Conservation (phyloP, 2,113 vertebrate genomes). For the Panthera leo region DNA sequence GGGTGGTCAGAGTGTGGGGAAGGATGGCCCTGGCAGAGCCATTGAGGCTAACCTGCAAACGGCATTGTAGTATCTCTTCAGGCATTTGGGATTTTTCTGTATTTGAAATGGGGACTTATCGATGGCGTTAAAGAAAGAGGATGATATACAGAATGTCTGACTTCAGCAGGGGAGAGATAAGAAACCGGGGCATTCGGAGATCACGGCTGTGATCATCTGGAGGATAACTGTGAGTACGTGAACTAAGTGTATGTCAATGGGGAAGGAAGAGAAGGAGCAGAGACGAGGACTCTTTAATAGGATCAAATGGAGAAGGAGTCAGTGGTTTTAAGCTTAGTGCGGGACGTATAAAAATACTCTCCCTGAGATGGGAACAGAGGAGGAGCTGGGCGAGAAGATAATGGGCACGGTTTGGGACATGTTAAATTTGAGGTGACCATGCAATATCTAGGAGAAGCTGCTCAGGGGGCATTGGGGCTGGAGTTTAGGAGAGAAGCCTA, state of each 20-base stretch:
- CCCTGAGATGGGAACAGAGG: not conserved
- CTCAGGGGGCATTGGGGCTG: not conserved
- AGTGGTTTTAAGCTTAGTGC: not conserved
- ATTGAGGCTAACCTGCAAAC: not conserved
- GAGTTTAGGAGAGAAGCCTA: not conserved
- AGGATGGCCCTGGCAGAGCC: not conserved
- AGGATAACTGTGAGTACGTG: not conserved
- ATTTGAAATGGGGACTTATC: not conserved
- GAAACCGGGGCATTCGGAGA: not conserved
- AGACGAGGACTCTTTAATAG: not conserved
- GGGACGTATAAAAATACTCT: not conserved
- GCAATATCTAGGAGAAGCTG: not conserved
- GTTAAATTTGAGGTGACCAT: not conserved
- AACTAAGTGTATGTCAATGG: fast-evolving
- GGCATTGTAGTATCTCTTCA: not conserved
- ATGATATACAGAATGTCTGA: not conserved
- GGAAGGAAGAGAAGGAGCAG: not conserved
- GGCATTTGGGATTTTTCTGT: not conserved
- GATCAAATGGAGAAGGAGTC: not conserved
- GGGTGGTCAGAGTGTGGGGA: fast-evolving
- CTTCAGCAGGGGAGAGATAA: not conserved
- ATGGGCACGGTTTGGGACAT: not conserved
- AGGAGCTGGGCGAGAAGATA: not conserved
- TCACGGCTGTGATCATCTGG: not conserved
- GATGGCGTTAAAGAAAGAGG: not conserved